phyloP scores from a whole-genome alignment of 1,140 invertebrate genomes.

The Aphaenogaster ashmeadi region DNA sequence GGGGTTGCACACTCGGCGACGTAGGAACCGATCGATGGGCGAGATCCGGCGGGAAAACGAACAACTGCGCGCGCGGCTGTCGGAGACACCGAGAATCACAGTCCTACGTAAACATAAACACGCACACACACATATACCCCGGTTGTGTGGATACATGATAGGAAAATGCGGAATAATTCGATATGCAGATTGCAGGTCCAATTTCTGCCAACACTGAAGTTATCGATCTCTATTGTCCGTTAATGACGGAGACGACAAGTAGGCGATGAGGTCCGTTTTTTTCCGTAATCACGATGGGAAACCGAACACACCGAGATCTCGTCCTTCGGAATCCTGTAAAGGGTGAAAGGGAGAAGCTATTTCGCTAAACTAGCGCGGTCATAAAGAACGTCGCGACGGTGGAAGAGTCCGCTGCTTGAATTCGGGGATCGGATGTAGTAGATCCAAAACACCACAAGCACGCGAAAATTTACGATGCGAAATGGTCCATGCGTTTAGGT shows the following conservation, averaged over 20 bases:
- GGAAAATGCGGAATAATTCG: neutral
- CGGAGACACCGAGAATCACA: neutral
- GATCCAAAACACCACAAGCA: neutral
- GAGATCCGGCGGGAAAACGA: slow-evolving; percentile 40
- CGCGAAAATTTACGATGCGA: neutral
- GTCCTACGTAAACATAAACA: neutral
- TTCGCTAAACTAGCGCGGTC: neutral
- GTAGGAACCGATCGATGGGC: slow-evolving; percentile 64
- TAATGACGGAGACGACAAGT: neutral
- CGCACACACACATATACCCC: too few relatives aligned
- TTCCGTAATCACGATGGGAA: neutral
- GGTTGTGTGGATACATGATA: neutral
- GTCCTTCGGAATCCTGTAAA: neutral
- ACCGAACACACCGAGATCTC: neutral
- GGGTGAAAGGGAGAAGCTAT: neutral
- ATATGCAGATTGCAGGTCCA: too few relatives aligned
- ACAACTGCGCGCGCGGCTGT: neutral
- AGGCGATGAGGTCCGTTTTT: neutral
- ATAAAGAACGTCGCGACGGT: neutral
- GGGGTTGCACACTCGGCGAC: slow-evolving; percentile 25
- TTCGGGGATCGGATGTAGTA: neutral
- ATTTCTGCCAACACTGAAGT: neutral
- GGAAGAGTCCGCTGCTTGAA: neutral
- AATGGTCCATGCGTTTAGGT: neutral
- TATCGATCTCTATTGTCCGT: neutral